These are phyloP conservation scores for Tholera decimalis DNA, from an alignment of 2,888 invertebrate genomes.

Conservation along the genomic window DNA sequence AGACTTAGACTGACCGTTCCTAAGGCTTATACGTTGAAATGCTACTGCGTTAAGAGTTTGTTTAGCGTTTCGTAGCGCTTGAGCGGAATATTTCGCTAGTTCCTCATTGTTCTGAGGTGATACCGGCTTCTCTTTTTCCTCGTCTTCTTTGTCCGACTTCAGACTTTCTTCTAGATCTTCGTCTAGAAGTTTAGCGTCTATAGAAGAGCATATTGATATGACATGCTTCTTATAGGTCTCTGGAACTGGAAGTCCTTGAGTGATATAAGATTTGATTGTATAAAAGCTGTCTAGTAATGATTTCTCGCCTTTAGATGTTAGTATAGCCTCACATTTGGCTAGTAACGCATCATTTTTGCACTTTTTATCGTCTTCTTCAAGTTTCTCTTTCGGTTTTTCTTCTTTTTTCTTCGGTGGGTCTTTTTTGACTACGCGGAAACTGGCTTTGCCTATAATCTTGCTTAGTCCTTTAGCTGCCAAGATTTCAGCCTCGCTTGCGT, in stretches of 20 bases:
- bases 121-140: slow-evolving; percentile 61
- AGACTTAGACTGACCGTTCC: slow-evolving; percentile 82
- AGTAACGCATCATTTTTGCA: slow-evolving; percentile 79
- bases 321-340: slow-evolving; percentile 84
- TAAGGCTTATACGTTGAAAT: slow-evolving; percentile 78
- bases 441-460: slow-evolving; percentile 85
- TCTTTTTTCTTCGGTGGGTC: slow-evolving; percentile 70
- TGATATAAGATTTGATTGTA: slow-evolving; percentile 84
- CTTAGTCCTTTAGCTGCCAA: slow-evolving; percentile 86
- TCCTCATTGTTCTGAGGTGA: slow-evolving; percentile 79
- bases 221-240: slow-evolving; percentile 86
- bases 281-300: slow-evolving; percentile 84
- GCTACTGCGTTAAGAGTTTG: slow-evolving; percentile 85
- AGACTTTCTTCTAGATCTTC: slow-evolving; percentile 79
- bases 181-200: slow-evolving; percentile 83
- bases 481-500: slow-evolving; percentile 86
- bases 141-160: slow-evolving; percentile 68
- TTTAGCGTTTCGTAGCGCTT: slow-evolving; percentile 83
- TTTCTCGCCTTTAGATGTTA: slow-evolving; percentile 84
- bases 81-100: slow-evolving; percentile 85
- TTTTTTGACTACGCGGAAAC: slow-evolving; percentile 73
- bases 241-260: slow-evolving; percentile 83
- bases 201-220: slow-evolving; percentile 83
- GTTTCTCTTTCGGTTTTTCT: slow-evolving; percentile 55
- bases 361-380: slow-evolving; percentile 70